Conservation (phyloP, 2,797 vertebrate species). For the Oceanodroma leucorhoa region DNA sequence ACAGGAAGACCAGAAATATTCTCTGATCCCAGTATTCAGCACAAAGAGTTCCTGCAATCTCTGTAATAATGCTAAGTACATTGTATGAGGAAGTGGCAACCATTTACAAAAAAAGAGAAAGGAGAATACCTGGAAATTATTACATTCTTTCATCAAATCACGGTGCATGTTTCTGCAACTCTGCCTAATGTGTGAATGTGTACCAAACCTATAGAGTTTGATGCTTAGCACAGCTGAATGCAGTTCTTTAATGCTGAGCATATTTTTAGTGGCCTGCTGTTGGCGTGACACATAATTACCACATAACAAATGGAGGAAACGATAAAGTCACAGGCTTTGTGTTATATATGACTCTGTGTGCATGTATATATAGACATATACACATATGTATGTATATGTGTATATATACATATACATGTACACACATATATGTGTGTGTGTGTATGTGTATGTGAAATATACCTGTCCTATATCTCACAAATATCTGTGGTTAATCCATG, state of each 20-base stretch:
- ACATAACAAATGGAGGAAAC: neutral
- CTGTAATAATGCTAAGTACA: neutral
- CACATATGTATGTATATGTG: rapidly evolving
- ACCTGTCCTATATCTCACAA: neutral
- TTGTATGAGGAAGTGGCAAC: neutral
- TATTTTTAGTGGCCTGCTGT: neutral
- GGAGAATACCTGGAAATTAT: neutral
- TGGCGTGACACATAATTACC: neutral
- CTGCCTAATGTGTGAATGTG: rapidly evolving
- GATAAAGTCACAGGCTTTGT: neutral
- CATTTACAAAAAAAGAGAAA: neutral
- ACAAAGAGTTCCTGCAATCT: neutral
- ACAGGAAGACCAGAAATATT: neutral
- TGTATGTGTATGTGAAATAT: neutral
- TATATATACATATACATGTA: neutral
- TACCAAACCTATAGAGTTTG: neutral
- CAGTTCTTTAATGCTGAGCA: neutral
- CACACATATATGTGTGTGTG: neutral
- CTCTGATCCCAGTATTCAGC: neutral
- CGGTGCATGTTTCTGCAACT: neutral
- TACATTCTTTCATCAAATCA: neutral
- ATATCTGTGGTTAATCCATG: neutral
- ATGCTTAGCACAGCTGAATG: neutral
- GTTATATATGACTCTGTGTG: rapidly evolving
- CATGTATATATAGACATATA: neutral